Base-by-base conservation (phyloP, 2,888 invertebrate genomes). In the Marronus borbonicus region DNA sequence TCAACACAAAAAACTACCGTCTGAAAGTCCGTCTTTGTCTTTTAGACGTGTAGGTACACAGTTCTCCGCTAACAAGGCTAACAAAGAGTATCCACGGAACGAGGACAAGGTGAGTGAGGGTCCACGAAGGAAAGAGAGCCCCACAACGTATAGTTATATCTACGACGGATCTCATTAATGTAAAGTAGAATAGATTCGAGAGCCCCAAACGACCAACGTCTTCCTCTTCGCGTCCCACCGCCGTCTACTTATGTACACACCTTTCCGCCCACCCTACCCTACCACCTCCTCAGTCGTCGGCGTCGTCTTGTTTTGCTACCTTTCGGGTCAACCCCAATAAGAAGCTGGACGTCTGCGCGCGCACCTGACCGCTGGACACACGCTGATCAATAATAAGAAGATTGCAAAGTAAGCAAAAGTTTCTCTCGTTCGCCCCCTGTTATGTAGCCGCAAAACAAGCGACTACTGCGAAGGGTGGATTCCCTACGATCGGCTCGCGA, bases 381-480 rank as follows among this genome's bases (percentile, higher is more conserved):
- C 70, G 88, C 88, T 89, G 88, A 89, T 89, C 89, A 88, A 89
- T 89, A 89, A 88, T 89, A 89, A 89, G 88, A 89, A 89, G 89
- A 89, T 89, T 88, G 89, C 88, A 89, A 89, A 89, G 89, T 89
- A 89, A 89, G 89, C 89, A 89, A 89, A 89, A 87, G 86, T 87
- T 86, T 86, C 83, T 55, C 55, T 55, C 55, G 84, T 81, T 83
- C 82, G 83, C 80, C 82, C 44, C 81, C 82, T 81, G 84, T 82
- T 80, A 81, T 82, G 80, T 76, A 76, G 78, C 78, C 76, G 80
- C 78, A 72, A 70, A 62, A 72, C 70, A 80, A 74, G 76, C 70
- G 39, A 78, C 76, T 52, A 65, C 50, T 14, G 39, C 44, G 36
- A 31, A 28, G 75, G 75, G 65, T 75, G 75, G 20, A 39, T 70